phyloP scores from a whole-genome alignment of 2,888 invertebrate genomes.

The Zygothrica quintamaculata region DNA sequence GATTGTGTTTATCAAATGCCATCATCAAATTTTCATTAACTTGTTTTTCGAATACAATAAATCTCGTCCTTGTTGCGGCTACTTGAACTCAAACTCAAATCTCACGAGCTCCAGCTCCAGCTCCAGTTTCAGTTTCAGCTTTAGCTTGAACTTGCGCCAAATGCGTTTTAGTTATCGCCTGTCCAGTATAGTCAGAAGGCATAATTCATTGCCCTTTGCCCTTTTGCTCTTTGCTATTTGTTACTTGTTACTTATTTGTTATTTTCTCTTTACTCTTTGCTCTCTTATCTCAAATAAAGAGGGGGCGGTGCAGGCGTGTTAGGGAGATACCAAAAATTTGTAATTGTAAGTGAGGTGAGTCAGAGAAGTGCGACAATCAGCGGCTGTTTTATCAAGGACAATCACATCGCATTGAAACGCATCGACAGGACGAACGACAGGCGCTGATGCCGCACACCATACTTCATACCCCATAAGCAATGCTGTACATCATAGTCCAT shows the following conservation, averaged over 20 bases:
- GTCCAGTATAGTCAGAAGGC: slow-evolving; percentile 1
- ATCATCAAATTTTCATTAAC: slow-evolving; percentile 80
- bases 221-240: slow-evolving; percentile 20
- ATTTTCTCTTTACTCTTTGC: slow-evolving; percentile 7
- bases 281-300: slow-evolving; percentile 58
- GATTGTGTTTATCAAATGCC: slow-evolving; percentile 73
- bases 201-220: slow-evolving; percentile 39
- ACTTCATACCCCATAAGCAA: slow-evolving; percentile 18
- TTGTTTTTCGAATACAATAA: slow-evolving; percentile 65
- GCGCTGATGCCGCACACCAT: slow-evolving; percentile 4
- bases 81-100: slow-evolving; percentile 26
- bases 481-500: slow-evolving; percentile 8
- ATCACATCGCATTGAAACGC: slow-evolving; percentile 5
- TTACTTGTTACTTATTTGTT: no score
- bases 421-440: slow-evolving; percentile 26
- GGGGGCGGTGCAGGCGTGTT: slow-evolving; percentile 11
- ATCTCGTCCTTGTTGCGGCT: slow-evolving; percentile 49
- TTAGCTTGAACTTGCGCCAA: slow-evolving; percentile 25
- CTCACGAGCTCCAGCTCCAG: no score
- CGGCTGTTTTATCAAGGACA: slow-evolving; percentile 32
- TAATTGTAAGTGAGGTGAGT: slow-evolving; percentile 46
- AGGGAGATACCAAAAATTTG: slow-evolving; percentile 39
- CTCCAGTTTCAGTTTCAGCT: no score
- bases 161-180: slow-evolving; percentile 34
- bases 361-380: slow-evolving; percentile 39